Base-by-base conservation (phyloP, 2,888 invertebrate species). In the Sarcophaga variegata region DNA sequence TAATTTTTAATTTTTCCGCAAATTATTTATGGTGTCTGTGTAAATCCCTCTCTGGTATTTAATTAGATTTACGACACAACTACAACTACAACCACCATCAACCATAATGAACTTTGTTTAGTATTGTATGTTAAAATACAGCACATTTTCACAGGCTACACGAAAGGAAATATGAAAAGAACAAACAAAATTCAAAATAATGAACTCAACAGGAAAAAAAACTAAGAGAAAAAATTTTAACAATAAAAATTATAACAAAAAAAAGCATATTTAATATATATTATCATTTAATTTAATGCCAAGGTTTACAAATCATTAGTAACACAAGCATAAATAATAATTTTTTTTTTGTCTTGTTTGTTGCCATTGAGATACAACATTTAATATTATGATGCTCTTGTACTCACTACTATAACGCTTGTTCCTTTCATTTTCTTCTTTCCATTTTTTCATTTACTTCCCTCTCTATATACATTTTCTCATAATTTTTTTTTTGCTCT, bases 231-330 rank as follows among this genome's bases (percentile, higher is more conserved):
- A 37, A 37, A 37, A 8, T 2, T 37, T 37, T 37, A 54, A 37
- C 4, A 17, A 27, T 10, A 25, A 2, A 75, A 75, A 12, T 45
- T 49, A 63, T 63, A 75, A 54, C n/a, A 75, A 60, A 59, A 66
- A 83, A 54, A 72, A 77, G 70, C 63, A 85, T 83, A 81, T 81
- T 81, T 83, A 83, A 77, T 82, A 83, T 37, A 37, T 72, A 75
- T 82, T 83, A 84, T 84, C 80, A 83, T 85, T 86, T 86, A 86
- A 83, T 86, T 87, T 86, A 87, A 88, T 88, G 85, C 83, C 17
- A 75, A 66, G 87, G 81, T 83, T 85, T 88, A 87, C 87, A 88
- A 83, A 87, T 85, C 87, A 88, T 88, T 88, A 82, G 83, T 20
- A 79, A 74, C 83, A 79, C 77, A 85, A 84, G 81, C 83, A 87